phyloP scores from a whole-genome alignment of 2,797 vertebrate species.

The Clamator glandarius region DNA sequence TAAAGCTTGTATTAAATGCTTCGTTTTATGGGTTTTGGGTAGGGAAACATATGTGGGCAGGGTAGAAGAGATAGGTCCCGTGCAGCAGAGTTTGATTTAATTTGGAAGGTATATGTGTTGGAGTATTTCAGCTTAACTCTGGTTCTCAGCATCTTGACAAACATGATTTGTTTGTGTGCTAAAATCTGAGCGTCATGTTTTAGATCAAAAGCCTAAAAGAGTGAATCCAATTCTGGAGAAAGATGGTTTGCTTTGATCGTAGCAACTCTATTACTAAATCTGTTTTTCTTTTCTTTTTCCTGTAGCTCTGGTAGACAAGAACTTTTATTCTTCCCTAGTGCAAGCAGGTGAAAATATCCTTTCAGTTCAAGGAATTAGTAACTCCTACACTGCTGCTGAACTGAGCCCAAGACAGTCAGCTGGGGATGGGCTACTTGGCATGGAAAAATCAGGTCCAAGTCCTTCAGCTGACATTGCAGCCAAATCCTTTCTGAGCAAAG shows the following conservation, averaged over 20 bases:
- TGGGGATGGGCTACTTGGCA: slow-evolving; percentile 25
- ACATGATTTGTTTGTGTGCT: background rate
- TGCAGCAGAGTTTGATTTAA: background rate
- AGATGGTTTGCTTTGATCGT: slow-evolving; percentile 57
- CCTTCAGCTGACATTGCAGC: background rate
- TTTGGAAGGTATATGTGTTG: background rate
- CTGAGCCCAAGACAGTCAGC: background rate
- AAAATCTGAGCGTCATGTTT: background rate
- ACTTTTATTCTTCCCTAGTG: background rate
- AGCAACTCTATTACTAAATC: slow-evolving; percentile 54
- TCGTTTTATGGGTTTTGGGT: slow-evolving; percentile 1
- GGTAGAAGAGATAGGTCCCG: background rate
- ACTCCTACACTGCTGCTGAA: background rate
- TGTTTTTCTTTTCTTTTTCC: slow-evolving; percentile 61
- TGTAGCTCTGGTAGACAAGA: slow-evolving; percentile 28
- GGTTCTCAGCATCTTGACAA: background rate
- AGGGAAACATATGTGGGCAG: background rate
- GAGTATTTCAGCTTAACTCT: background rate
- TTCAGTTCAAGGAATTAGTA: slow-evolving; percentile 33
- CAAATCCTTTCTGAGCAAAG: slow-evolving; percentile 8
- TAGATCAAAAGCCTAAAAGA: slow-evolving; percentile 11
- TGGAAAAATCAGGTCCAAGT: background rate
- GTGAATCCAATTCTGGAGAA: background rate
- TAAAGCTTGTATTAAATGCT: slow-evolving; percentile 51
- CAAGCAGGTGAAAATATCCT: slow-evolving; percentile 54